Evolutionary conservation across 2,888 invertebrate genomes (phyloP), one percentile per base, ranked within the genome.

Genomic region (Cacoxenus indagator): DNA sequence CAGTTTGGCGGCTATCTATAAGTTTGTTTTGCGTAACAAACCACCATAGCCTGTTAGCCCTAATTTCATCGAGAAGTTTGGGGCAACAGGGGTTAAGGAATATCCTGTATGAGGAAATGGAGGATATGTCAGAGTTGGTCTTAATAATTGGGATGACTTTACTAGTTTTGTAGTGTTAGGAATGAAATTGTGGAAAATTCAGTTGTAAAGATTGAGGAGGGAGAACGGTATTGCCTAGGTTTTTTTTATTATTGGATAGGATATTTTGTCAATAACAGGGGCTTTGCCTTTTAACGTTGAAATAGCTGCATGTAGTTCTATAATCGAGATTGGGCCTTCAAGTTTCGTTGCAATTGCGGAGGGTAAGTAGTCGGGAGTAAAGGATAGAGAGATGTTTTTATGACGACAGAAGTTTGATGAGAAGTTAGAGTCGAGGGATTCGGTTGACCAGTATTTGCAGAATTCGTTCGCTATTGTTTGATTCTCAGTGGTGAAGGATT

Each of bases 31-130:
- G 59, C 6, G 45, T 26, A 55, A 67, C 70, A 61, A 72, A 71
- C 71, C 72, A 69, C 61, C 67, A 71, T 11, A 69, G 43, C 31
- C 68, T 51, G 46, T 69, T 71, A 45, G 67, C 71, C 9, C 67
- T 65, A 11, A 69, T 67, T 64, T 71, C 65, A 17, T 66, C 67
- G 11, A 73, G 45, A 4, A 65, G 29, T 71, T 69, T 65, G 0
- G 48, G 1, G 17, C n/a, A 19, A 19, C 48, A 22, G 17, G 48
- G 19, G 2, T 48, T 48, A n/a, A n/a, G n/a, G n/a, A n/a, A n/a
- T 48, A 14, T 0, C 6, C n/a, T n/a, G n/a, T 48, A 17, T 1
- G n/a, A 48, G 48, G 4, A 3, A 31, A 31, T 31, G 31, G 9
- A 9, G 24, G 29, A 43, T 64, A 67, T 67, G 19, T 66, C 27